Percentiles rank a stretch among this genome's conserved stretches.
phyloP scores from a whole-genome alignment of 2,888 invertebrate species.

The Mantis religiosa region DNA sequence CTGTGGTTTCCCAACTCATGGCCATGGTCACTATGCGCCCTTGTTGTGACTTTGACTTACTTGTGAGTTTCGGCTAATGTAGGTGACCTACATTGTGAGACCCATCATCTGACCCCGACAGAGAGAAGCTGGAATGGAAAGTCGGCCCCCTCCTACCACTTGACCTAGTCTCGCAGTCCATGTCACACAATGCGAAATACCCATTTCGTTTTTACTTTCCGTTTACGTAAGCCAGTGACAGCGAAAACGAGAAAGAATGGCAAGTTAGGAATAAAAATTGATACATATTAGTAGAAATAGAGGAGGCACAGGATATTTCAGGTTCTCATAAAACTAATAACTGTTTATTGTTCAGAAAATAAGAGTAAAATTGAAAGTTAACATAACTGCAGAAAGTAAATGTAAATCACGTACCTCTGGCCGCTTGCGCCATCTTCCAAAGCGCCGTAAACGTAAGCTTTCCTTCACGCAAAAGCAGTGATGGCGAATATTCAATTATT shows the following conservation, averaged over 20 bases:
- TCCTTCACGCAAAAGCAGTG: no score
- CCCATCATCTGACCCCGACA: neutral
- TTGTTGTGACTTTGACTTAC: neutral
- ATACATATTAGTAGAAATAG: no score
- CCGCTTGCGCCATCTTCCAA: no score
- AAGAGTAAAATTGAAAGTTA: no score
- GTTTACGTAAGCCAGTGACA: neutral
- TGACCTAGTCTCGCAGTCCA: neutral
- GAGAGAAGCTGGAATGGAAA: neutral
- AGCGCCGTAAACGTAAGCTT: no score
- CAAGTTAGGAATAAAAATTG: no score
- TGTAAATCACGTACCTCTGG: no score
- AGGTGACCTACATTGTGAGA: neutral
- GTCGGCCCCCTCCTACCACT: constrained; percentile 6
- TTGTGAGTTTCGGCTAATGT: neutral
- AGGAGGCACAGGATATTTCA: no score
- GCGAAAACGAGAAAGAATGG: neutral
- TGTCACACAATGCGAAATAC: neutral
- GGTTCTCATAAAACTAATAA: no score
- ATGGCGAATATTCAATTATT: no score
- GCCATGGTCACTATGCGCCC: neutral
- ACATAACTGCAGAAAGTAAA: no score
- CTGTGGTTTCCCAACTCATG: neutral
- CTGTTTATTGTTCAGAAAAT: no score
- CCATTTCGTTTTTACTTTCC: neutral